A percentile compares a stretch with the other conserved stretches of the same genome.
Evolutionary conservation across 2,888 invertebrate species (phyloP).

Genomic region (Drosophila kokeensis): DNA sequence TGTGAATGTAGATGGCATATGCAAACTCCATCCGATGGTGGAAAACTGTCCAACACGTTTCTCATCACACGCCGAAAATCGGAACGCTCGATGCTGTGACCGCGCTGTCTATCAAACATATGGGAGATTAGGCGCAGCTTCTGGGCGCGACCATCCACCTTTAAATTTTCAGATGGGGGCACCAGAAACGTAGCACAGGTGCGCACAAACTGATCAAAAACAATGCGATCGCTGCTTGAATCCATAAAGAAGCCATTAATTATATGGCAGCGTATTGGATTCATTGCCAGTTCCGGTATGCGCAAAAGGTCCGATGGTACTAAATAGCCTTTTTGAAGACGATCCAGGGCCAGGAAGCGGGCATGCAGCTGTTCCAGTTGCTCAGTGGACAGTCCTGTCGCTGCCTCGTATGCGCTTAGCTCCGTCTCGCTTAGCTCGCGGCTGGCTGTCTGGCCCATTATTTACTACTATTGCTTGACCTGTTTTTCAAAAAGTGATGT

Average conservation of each 20-base stretch:
- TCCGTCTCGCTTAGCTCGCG: slow-evolving; percentile 31
- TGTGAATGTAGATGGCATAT: background rate
- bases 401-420: slow-evolving; percentile 18
- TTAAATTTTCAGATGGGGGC: slow-evolving; percentile 17
- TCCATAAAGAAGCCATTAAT: slow-evolving; percentile 59
- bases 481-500: background rate
- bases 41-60: slow-evolving; percentile 14
- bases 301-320: slow-evolving; percentile 59
- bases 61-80: slow-evolving; percentile 47
- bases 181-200: slow-evolving; percentile 47
- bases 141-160: slow-evolving; percentile 22
- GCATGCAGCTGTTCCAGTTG: slow-evolving; percentile 37
- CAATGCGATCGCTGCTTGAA: slow-evolving; percentile 23
- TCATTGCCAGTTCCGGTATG: slow-evolving; percentile 54
- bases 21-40: slow-evolving; percentile 15
- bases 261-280: slow-evolving; percentile 56
- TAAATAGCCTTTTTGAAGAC: slow-evolving; percentile 50
- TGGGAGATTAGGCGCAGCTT: slow-evolving; percentile 48
- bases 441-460: slow-evolving; percentile 44
- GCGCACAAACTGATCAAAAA: slow-evolving; percentile 47
- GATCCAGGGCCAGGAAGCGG: slow-evolving; percentile 46
- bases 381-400: slow-evolving; percentile 30
- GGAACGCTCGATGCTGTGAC: slow-evolving; percentile 27
- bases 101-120: slow-evolving; percentile 50
- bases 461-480: background rate